Base-by-base conservation (phyloP, 1,140 invertebrate genomes). In the Diprion similis region DNA sequence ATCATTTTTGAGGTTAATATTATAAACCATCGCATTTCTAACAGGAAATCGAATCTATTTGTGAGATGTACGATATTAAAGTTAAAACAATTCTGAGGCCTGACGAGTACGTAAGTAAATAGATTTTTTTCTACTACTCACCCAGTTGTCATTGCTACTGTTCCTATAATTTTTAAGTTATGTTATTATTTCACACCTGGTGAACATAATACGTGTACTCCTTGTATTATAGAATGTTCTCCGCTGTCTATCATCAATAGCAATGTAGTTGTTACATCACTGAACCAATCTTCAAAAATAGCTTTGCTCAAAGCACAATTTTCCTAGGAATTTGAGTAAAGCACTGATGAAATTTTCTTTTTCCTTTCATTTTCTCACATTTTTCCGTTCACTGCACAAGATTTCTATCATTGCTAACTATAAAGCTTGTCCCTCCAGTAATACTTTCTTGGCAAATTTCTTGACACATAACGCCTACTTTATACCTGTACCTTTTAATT, bases 41-140 rank as follows among this genome's bases (percentile, higher is more conserved):
- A 76, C 81, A 94, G 93, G 94, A 95, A 90, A 93, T 95, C 73
- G 83, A 93, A 65, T 94, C 93, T 10, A 90, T 95, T 77, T 76
- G 93, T 46, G 89, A 89, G 46, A 83, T 94, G 76, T 91, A 91
- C 75, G 89, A 91, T 47, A 91, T 95, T 77, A 87, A 91, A 79
- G 90, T 92, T 78, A 89, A 85, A 78, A 90, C 87, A 78, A 78
- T 91, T 46, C 87, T 90, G 76, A 88, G 90, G 78, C 89, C 90
- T 24, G 86, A 83, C 64, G 78, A 89, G 77, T 83, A 89, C 75
- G 92, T 91, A 86, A 88, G 85, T 75, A 78, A 77, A 47, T 64
- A 70, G 66, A 71, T 77, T 69, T 18, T 47, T 71, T 59, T 69
- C 70, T 66, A 48, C 18, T 66, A 46, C 46, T 11, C n/a, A 64